A percentile compares a stretch with the other conserved stretches of the same genome.
These are phyloP conservation scores for Rhincodon typus DNA, from an alignment of 2,797 vertebrate genomes.

Conservation along the genomic window DNA sequence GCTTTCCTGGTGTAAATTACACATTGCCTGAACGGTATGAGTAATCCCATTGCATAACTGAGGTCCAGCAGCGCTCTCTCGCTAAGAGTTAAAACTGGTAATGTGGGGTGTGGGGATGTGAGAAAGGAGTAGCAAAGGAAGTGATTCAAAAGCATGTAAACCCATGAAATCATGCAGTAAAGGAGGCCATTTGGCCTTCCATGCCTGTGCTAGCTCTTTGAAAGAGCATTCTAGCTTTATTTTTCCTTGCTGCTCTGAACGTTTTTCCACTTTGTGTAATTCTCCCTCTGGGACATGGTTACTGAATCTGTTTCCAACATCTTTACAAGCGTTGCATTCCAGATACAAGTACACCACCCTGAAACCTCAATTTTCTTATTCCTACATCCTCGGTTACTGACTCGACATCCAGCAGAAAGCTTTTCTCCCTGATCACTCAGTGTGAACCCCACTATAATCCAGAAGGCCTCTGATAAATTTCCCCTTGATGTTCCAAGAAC, in stretches of 20 bases:
- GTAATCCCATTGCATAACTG: background rate
- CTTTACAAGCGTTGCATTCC: background rate
- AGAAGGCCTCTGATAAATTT: background rate
- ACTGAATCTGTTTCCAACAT: background rate
- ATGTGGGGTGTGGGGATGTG: background rate
- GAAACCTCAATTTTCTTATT: background rate
- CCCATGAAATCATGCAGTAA: background rate
- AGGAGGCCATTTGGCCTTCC: background rate
- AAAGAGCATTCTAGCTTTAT: background rate
- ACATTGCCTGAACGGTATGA: background rate
- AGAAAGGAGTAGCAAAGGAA: background rate
- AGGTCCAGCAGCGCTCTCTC: background rate
- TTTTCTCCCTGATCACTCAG: background rate
- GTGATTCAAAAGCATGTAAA: too few relatives aligned
- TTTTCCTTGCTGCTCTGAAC: background rate
- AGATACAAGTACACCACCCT: background rate
- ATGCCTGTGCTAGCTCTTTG: background rate
- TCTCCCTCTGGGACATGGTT: background rate
- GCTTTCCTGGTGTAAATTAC: background rate
- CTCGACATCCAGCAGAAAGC: background rate
- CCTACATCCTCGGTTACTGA: background rate
- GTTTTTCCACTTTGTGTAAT: background rate
- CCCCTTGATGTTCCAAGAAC: background rate
- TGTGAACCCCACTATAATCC: background rate
- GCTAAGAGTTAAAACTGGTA: too few relatives aligned